Conservation (phyloP, 2,888 invertebrate species). For the Junonia oenone region DNA sequence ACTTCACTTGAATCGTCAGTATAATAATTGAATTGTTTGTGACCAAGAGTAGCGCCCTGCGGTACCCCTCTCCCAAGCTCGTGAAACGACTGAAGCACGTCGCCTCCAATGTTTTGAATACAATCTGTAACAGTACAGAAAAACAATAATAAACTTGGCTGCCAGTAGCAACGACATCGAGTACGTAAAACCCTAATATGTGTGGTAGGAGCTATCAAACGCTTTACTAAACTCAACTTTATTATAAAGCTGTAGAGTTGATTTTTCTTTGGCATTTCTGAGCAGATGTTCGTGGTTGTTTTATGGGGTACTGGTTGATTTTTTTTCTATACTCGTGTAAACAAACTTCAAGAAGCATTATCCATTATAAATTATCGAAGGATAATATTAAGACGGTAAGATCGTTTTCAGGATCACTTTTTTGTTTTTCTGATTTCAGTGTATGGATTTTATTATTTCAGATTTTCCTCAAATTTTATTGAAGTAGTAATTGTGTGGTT, state of each 20-base stretch:
- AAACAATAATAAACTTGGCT: conserved; percentile 71
- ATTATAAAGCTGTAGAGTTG: neutral
- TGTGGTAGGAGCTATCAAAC: conserved; percentile 12
- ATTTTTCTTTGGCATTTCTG: neutral
- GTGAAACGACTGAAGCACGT: conserved; percentile 54
- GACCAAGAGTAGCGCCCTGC: conserved; percentile 50
- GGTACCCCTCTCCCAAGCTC: conserved; percentile 54
- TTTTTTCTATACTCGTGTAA: conserved; percentile 31
- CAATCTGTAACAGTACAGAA: conserved; percentile 76
- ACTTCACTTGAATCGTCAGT: conserved; percentile 41
- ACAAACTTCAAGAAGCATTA: conserved; percentile 25
- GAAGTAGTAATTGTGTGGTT: no score
- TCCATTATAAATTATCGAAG: conserved; percentile 4
- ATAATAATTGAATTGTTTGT: conserved; percentile 34
- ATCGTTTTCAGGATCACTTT: neutral
- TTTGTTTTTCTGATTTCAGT: neutral
- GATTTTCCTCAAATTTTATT: no score
- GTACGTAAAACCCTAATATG: conserved; percentile 24
- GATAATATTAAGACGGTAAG: neutral
- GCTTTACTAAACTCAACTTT: conserved; percentile 14
- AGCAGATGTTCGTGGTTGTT: conserved; percentile 28
- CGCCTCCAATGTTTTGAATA: conserved; percentile 69
- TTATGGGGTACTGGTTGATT: conserved; percentile 28
- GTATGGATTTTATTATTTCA: neutral
- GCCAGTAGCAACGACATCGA: conserved; percentile 44